Evolutionary conservation across 1,140 invertebrate species (phyloP).

Genomic region (Metaphire vulgaris): DNA sequence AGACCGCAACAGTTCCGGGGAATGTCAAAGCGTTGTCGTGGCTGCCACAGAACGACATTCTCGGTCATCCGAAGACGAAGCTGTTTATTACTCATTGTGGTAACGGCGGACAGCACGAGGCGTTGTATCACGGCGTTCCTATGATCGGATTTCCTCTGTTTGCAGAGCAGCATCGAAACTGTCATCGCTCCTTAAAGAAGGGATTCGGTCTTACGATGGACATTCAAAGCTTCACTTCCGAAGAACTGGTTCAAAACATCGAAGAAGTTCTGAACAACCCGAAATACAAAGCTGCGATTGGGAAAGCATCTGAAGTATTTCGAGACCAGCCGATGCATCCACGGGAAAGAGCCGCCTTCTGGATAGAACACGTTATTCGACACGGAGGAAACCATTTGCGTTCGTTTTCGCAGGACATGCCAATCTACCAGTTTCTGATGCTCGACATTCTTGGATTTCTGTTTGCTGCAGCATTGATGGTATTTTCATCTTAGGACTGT

Average conservation of each 20-base stretch:
- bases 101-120: slow-evolving; percentile 35
- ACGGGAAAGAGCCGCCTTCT: slow-evolving; percentile 19
- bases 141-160: slow-evolving; percentile 38
- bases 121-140: slow-evolving; percentile 35
- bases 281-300: slow-evolving; percentile 1
- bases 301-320: slow-evolving; percentile 12
- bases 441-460: neutral
- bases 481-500: no score
- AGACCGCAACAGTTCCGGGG: slow-evolving; percentile 36
- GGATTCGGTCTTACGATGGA: neutral
- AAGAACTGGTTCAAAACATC: neutral
- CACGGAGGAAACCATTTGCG: slow-evolving; percentile 10
- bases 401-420: neutral
- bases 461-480: no score
- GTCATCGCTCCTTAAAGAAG: slow-evolving; percentile 34
- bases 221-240: neutral
- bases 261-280: slow-evolving; percentile 6
- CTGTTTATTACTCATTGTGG: slow-evolving; percentile 40
- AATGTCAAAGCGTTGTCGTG: slow-evolving; percentile 63
- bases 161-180: slow-evolving; percentile 42
- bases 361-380: slow-evolving; percentile 30
- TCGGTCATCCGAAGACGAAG: slow-evolving; percentile 33
- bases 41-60: slow-evolving; percentile 60
- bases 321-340: slow-evolving; percentile 17
- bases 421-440: neutral